Conservation (phyloP, 2,888 invertebrate species). For the Gastrophysa polygoni region DNA sequence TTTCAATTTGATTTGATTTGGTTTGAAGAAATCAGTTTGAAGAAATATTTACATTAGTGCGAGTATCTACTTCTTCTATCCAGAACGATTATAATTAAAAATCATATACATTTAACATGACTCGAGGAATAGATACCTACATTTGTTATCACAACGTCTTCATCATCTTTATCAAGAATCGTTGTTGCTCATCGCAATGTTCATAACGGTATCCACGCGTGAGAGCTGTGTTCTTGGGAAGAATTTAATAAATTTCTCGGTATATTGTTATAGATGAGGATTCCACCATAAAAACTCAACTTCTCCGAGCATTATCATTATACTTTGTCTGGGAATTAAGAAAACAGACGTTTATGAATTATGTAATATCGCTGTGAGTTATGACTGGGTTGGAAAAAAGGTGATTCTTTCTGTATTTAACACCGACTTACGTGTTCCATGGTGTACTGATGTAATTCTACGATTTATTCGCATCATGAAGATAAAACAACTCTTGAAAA, state of each 20-base stretch:
- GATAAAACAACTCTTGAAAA: conserved; percentile 10
- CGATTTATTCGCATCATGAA: conserved; percentile 14
- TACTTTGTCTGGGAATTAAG: conserved; percentile 30
- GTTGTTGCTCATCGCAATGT: conserved; percentile 19
- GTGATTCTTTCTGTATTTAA: conserved; percentile 11
- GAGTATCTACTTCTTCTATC: too few relatives aligned
- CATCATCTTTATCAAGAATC: neutral
- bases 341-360: conserved; percentile 31
- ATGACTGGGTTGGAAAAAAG: conserved; percentile 22
- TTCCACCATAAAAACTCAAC: conserved; percentile 27
- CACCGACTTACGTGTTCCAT: conserved; percentile 13
- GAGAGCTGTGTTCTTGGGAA: conserved; percentile 38
- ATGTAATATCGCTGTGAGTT: conserved; percentile 30
- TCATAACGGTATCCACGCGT: conserved; percentile 42
- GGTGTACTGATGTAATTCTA: conserved; percentile 18
- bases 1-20: too few relatives aligned
- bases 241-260: conserved; percentile 31
- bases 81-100: too few relatives aligned
- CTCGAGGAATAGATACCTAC: too few relatives aligned
- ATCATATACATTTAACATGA: too few relatives aligned
- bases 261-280: conserved; percentile 28
- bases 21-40: too few relatives aligned
- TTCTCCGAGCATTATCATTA: conserved; percentile 23
- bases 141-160: too few relatives aligned
- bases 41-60: too few relatives aligned